Evolutionary conservation across 2,888 invertebrate species (phyloP).

Genomic region (Luperina testacea): DNA sequence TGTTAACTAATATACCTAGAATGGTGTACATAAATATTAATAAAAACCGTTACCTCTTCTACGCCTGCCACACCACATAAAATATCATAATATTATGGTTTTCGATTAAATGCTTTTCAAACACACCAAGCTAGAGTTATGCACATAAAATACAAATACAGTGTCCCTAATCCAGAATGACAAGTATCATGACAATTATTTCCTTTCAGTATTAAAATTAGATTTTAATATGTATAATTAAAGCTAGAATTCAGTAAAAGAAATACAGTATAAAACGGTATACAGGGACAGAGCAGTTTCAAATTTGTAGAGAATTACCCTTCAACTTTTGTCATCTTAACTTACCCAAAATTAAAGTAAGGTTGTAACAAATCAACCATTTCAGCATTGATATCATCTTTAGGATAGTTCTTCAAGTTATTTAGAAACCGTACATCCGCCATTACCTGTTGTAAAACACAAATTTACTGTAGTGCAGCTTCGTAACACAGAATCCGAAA

Average conservation of each 20-base stretch:
- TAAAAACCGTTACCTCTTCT: not conserved
- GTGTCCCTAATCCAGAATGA: not conserved
- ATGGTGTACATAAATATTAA: not conserved
- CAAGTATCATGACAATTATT: not conserved
- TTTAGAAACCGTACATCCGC: constrained; percentile 94
- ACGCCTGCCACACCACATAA: not conserved
- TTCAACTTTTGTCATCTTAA: constrained; percentile 2
- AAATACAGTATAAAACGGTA: not conserved
- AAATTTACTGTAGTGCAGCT: not conserved
- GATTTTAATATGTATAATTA: not conserved
- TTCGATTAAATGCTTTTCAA: not conserved
- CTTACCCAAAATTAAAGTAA: constrained; percentile 92
- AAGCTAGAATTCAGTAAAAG: not conserved
- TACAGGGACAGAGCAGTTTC: too few relatives aligned
- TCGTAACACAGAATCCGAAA: not conserved
- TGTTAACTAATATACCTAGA: not conserved
- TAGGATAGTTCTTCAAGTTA: constrained; percentile 95
- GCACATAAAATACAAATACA: too few relatives aligned
- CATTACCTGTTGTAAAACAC: constrained; percentile 90
- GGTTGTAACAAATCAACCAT: constrained; percentile 95
- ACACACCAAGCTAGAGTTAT: not conserved
- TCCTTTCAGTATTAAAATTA: not conserved
- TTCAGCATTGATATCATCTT: constrained; percentile 96
- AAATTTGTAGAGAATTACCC: not conserved
- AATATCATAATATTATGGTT: not conserved